Percentiles rank a stretch among this genome's conserved stretches.
phyloP scores from a whole-genome alignment of 2,113 vertebrate genomes.

The Gobius niger region DNA sequence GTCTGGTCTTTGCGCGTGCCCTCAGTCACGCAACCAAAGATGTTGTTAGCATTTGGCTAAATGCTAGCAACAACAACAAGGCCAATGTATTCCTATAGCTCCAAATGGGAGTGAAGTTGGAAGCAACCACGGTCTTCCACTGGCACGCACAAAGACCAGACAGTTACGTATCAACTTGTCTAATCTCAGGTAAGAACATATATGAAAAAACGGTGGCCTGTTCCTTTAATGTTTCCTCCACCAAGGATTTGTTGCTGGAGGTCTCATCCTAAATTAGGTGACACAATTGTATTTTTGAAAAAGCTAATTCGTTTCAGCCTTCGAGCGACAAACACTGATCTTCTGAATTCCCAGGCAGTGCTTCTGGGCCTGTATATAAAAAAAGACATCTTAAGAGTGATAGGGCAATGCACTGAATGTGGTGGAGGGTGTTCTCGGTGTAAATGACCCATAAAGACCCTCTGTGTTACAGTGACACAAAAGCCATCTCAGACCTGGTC shows the following conservation, averaged over 20 bases:
- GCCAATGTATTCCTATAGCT: no score
- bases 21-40: no score
- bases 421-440: conserved; percentile 29
- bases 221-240: conserved; percentile 26
- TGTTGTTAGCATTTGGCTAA: no score
- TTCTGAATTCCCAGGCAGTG: conserved; percentile 29
- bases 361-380: background rate
- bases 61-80: no score
- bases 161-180: no score
- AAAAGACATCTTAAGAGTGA: no score
- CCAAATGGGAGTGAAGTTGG: no score
- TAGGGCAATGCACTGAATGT: background rate
- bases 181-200: no score
- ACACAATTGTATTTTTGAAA: conserved; percentile 38
- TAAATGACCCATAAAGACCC: conserved; percentile 60
- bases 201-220: no score
- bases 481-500: conserved; percentile 24
- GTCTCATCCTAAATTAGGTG: conserved; percentile 33
- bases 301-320: conserved; percentile 51
- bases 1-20: no score
- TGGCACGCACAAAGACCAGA: no score
- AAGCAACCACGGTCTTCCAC: no score
- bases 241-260: conserved; percentile 35
- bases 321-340: conserved; percentile 23
- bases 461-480: conserved; percentile 41